These are phyloP conservation scores for Drosophila nr. perissopoda DNA, from an alignment of 2,888 invertebrate genomes.

Conservation along the genomic window DNA sequence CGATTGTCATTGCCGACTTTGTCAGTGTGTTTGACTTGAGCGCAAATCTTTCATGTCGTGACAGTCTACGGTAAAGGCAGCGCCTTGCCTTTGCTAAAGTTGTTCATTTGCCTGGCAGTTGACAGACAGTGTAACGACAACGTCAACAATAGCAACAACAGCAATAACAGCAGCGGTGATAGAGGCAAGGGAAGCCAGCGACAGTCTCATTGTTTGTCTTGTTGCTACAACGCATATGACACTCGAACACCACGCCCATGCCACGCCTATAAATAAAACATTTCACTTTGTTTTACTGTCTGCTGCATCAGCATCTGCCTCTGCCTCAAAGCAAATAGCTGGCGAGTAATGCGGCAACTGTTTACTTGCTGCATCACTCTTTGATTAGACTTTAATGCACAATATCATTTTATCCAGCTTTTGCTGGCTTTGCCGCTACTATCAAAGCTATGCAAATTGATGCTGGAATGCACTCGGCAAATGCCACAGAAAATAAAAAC, in stretches of 20 bases:
- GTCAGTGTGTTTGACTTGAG: conserved; percentile 76
- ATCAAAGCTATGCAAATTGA: conserved; percentile 66
- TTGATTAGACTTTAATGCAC: conserved; percentile 81
- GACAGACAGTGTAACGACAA: conserved; percentile 53
- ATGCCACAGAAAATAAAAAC: conserved; percentile 26
- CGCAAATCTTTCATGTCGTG: conserved; percentile 77
- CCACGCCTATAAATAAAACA: conserved; percentile 75
- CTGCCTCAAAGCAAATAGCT: conserved; percentile 40
- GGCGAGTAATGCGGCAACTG: conserved; percentile 32
- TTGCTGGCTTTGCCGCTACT: conserved; percentile 36
- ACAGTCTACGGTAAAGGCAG: conserved; percentile 62
- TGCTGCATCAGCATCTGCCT: conserved; percentile 25
- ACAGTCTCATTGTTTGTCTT: conserved; percentile 72
- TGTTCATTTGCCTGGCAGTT: conserved; percentile 78
- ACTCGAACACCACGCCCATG: conserved; percentile 69
- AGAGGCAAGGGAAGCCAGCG: conserved; percentile 34
- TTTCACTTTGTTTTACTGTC: conserved; percentile 77
- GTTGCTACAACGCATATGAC: conserved; percentile 79
- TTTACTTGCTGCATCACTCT: conserved; percentile 58
- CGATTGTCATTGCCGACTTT: conserved; percentile 65
- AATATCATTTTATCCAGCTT: conserved; percentile 62
- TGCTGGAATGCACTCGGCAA: conserved; percentile 57
- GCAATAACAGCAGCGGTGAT: conserved; percentile 11
- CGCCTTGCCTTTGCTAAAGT: conserved; percentile 75
- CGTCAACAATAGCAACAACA: conserved; percentile 13